Base-by-base conservation (phyloP, 2,797 vertebrate species). In the Amphiprion clarkii region DNA sequence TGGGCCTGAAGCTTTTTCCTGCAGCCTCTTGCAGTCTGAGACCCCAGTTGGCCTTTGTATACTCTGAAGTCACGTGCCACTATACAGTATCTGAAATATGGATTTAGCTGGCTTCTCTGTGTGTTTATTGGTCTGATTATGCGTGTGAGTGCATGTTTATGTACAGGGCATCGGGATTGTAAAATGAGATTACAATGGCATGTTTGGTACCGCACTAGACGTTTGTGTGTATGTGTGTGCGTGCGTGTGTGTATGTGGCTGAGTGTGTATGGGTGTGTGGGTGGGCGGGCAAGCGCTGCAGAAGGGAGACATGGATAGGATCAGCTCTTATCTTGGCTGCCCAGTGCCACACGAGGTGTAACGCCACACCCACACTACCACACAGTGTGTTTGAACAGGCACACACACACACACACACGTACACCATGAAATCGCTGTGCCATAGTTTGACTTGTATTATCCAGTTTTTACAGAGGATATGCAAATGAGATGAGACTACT, bases 291-390 rank as follows among this genome's bases (percentile, higher is more conserved):
- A 67, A 80, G 86, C 54, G 40, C 85, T 87, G 84, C 88, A 89
- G 80, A 91, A 91, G 90, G 89, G 92, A 91, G 84, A 89, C 89
- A 91, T 89, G 93, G 94, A 93, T 95, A 94, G 94, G 92, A 94
- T 95, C 93, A 90, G 90, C 89, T 91, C 95, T 95, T 95, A 95
- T 95, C 95, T 94, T 92, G 91, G 93, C 91, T 93, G 91, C 92
- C 91, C 95, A 95, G 95, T 95, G 94, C 94, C 94, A 95, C 93
- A 89, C 93, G 94, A 95, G 91, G 94, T 95, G 94, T 95, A 95
- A 95, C 95, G 90, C 94, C 94, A 94, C 94, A 94, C 94, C 94
- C 94, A 93, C 93, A 83, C 93, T 91, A 90, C 93, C 91, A 88
- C 92, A 92, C 88, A 84, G 88, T 87, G 89, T 95, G 93, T 95